Base-by-base conservation (phyloP, 1,140 invertebrate species). In the Drosophila pseudoananassae region DNA sequence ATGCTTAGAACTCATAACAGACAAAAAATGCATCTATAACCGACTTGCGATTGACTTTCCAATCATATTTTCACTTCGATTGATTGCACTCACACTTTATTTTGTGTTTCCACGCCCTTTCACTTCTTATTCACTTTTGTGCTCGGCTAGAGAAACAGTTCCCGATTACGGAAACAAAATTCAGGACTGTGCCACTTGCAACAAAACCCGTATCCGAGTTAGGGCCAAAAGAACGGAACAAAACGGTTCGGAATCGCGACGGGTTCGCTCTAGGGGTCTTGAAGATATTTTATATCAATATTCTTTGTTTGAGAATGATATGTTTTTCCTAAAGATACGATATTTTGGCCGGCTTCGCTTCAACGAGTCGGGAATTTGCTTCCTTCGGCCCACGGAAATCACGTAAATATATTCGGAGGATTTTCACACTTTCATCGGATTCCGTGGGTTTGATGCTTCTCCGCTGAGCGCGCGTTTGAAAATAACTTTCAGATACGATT, bases 41-140 rank as follows among this genome's bases (percentile, higher is more conserved):
- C 52, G 15, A 45, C n/a, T 8, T 20, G 20, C 20, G 40, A 40
- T 15, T 9, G 43, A 46, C 20, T 50, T 55, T 61, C 54, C 59
- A 50, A 59, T 68, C 73, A 51, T 61, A 56, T 87, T 54, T 64
- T 64, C 40, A 52, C 29, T 55, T 49, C 53, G 33, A 40, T 31
- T 63, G 45, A 45, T 38, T 46, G 56, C 63, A 66, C 63, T 66
- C 33, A 66, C 63, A 64, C 58, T 66, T 66, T 63, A 31, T 63
- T 40, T 63, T 66, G 58, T 12, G 43, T 46, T 46, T 46, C 43
- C 43, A 23, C 9, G 43, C 43, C 43, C 20, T 17, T 46, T 46
- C 17, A 46, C 43, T 46, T 46, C 63, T 45, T 20, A 20, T 64
- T 66, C 63, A 66, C 63, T 51, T 51, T 43, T 31, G n/a, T 38